Evolutionary conservation across 2,113 vertebrate species (phyloP).

Genomic region (Lepisosteus osseus): DNA sequence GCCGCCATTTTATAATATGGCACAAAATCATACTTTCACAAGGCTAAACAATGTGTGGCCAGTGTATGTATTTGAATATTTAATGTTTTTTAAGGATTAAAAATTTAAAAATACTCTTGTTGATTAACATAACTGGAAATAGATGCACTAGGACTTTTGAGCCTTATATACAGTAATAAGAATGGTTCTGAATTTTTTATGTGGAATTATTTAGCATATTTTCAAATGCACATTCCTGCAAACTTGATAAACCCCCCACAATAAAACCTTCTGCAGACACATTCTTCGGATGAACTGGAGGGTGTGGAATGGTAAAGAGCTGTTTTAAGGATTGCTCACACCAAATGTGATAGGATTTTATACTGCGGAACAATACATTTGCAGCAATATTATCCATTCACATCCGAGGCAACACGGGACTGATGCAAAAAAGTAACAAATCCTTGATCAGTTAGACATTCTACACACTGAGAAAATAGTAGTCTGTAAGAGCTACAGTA

Average conservation of each 20-base stretch:
- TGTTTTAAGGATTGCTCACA: too few relatives aligned
- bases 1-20: not conserved
- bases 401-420: too few relatives aligned
- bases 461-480: too few relatives aligned
- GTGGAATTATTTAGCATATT: not conserved
- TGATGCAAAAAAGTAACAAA: too few relatives aligned
- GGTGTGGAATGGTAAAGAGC: not conserved
- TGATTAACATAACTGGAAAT: conserved; percentile 9
- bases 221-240: not conserved
- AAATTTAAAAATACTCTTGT: not conserved
- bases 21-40: not conserved
- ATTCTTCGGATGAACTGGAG: conserved; percentile 3
- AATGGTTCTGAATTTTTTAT: conserved; percentile 11
- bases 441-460: too few relatives aligned
- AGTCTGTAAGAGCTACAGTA: too few relatives aligned
- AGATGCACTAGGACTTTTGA: not conserved
- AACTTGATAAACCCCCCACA: not conserved
- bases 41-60: not conserved
- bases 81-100: conserved; percentile 9
- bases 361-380: too few relatives aligned
- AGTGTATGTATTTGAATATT: conserved; percentile 2
- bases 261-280: not conserved
- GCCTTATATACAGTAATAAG: not conserved
- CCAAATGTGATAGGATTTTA: too few relatives aligned
- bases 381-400: too few relatives aligned